Base-by-base conservation (phyloP, 2,113 vertebrate genomes). In the Leucosticte australis region DNA sequence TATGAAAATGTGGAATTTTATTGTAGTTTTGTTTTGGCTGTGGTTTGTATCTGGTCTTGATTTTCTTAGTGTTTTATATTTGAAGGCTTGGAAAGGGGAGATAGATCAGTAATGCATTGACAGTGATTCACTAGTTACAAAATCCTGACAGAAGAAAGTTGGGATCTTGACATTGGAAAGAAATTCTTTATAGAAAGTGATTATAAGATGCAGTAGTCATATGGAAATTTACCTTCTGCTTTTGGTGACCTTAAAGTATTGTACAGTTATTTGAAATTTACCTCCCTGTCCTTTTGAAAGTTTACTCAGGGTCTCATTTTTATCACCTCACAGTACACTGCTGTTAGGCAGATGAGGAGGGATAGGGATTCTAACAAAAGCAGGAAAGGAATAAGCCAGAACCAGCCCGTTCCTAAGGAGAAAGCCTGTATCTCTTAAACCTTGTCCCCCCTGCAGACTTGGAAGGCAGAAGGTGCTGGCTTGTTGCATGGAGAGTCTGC, bases 401-500 rank as follows among this genome's bases (percentile, higher is more conserved):
- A 69, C 13, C 57, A 85, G 37, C 24, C 23, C 26, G 46, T 73
- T 82, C 78, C 62, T 77, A 37, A 75, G 3, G 2, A 70, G 37
- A 63, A 90, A 39, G 27, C 27, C 37, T 20, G 2, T 83, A 47
- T 90, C 70, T 74, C 64, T 71, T 24, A 87, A 94, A 65, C 30
- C 9, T 42, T 44, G 33, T 65, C n/a, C 57, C 57, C 81, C 87
- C 70, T 77, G 70, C 84, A 86, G 92, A 39, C 35, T 91, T 95
- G 87, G 94, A 92, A 91, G 71, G 87, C 82, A 80, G 63, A 90
- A 26, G 42, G 8, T 70, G 70, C 70, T 96, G 94, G 91, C 77
- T 77, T 4, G 2, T 81, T 9, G 35, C 1, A 0, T 28, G 74
- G 80, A 95, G 64, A 84, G 56, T 78, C 82, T 90, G 78, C 75